These are phyloP conservation scores for Bombus waltoni DNA, from an alignment of 1,140 invertebrate species.

Conservation along the genomic window DNA sequence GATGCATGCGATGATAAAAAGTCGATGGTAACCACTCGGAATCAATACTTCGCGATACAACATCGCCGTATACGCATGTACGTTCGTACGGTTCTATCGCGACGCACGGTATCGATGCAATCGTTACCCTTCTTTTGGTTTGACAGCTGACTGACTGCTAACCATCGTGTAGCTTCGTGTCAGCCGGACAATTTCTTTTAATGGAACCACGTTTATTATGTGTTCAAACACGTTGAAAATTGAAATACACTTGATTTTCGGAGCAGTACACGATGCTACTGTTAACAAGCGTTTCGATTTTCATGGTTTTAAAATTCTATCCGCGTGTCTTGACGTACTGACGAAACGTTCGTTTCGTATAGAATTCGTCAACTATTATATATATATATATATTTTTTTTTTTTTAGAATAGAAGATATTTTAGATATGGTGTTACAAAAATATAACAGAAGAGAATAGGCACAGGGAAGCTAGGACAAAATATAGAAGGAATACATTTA, in stretches of 20 bases:
- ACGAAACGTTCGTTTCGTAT: too few species aligned
- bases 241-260: not conserved
- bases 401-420: not conserved
- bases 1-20: slow-evolving; percentile 35
- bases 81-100: slow-evolving; percentile 15
- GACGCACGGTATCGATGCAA: slow-evolving; percentile 19
- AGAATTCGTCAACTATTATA: too few species aligned
- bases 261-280: not conserved
- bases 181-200: not conserved
- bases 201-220: not conserved
- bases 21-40: slow-evolving; percentile 33
- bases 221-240: not conserved
- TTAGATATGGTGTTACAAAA: too few species aligned
- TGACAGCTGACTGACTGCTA: slow-evolving; percentile 32
- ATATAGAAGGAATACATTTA: not conserved
- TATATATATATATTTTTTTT: too few species aligned
- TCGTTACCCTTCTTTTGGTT: slow-evolving; percentile 11
- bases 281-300: too few species aligned
- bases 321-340: too few species aligned
- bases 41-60: slow-evolving; percentile 35
- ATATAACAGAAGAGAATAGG: too few species aligned
- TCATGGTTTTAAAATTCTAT: too few species aligned
- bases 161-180: not conserved
- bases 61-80: not conserved
- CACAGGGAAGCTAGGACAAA: too few species aligned